Conservation (phyloP, 1,140 invertebrate species). For the Bombyx mandarina region DNA sequence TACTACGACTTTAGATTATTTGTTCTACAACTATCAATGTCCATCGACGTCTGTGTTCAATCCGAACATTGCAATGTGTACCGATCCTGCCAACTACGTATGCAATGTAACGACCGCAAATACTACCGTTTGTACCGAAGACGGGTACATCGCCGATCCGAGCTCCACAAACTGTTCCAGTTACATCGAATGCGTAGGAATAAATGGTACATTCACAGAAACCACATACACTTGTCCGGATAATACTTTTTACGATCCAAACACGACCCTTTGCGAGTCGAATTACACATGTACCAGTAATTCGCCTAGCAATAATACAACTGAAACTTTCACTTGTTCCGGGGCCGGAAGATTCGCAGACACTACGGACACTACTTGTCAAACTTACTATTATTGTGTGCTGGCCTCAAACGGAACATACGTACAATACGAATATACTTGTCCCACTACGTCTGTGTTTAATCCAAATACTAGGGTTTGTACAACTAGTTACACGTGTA, state of each 20-base stretch:
- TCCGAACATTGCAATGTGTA: constrained; percentile 12
- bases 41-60: constrained; percentile 40
- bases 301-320: constrained; percentile 8
- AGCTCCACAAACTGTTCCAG: constrained; percentile 26
- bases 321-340: constrained; percentile 11
- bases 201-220: constrained; percentile 24
- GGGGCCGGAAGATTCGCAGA: constrained; percentile 18
- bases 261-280: constrained; percentile 34
- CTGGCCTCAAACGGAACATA: constrained; percentile 13
- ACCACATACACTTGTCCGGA: constrained; percentile 25
- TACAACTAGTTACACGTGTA: constrained; percentile 19
- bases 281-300: constrained; percentile 26
- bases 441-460: constrained; percentile 17
- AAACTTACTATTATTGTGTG: constrained; percentile 19
- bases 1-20: constrained; percentile 11
- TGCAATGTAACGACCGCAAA: constrained; percentile 15
- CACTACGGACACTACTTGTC: constrained; percentile 11
- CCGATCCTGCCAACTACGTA: constrained; percentile 13
- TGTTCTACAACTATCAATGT: constrained; percentile 36
- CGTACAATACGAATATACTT: constrained; percentile 19
- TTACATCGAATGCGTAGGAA: constrained; percentile 33
- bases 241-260: constrained; percentile 29
- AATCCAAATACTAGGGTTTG: constrained; percentile 14
- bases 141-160: constrained; percentile 34
- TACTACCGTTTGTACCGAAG: constrained; percentile 26